Percentiles rank a stretch among this genome's conserved stretches.
Evolutionary conservation across 2,888 invertebrate genomes (phyloP).

Genomic region (Eumacrocentrus americanus): DNA sequence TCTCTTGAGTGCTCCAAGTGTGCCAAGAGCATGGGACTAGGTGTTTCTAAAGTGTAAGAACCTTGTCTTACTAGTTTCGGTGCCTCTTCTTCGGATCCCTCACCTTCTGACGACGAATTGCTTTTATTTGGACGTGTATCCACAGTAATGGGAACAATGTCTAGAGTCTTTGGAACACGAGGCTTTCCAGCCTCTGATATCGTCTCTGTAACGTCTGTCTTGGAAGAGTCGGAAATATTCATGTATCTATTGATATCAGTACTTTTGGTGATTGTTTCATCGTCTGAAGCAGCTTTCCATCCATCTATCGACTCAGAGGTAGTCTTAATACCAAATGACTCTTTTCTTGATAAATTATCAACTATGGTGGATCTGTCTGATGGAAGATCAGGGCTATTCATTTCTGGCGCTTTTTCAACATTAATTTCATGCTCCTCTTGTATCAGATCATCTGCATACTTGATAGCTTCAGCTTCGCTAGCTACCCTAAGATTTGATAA

Average conservation of each 20-base stretch:
- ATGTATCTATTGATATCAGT: constrained; percentile 45
- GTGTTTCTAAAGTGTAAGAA: constrained; percentile 79
- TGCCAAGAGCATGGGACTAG: constrained; percentile 76
- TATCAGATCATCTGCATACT: not conserved
- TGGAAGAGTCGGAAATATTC: constrained; percentile 39
- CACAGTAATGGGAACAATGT: constrained; percentile 54
- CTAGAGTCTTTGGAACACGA: constrained; percentile 55
- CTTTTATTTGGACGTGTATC: constrained; percentile 38
- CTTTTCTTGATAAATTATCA: not conserved
- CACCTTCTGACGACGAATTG: constrained; percentile 51
- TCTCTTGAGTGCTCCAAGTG: constrained; percentile 63
- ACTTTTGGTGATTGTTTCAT: constrained; percentile 36
- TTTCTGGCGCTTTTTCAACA: constrained; percentile 7
- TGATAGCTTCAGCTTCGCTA: not conserved
- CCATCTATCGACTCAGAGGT: not conserved
- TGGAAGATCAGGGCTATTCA: not conserved
- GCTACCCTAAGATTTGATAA: constrained; percentile 51
- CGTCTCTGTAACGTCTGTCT: constrained; percentile 40
- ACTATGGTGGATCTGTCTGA: too few species aligned
- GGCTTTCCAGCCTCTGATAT: constrained; percentile 48
- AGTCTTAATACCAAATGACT: not conserved
- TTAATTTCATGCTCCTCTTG: not conserved
- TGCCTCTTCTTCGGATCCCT: constrained; percentile 59
- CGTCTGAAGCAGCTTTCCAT: constrained; percentile 27
- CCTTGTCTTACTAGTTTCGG: constrained; percentile 71